phyloP scores from a whole-genome alignment of 1,140 invertebrate species.

The Druon quercuslanigerum region DNA sequence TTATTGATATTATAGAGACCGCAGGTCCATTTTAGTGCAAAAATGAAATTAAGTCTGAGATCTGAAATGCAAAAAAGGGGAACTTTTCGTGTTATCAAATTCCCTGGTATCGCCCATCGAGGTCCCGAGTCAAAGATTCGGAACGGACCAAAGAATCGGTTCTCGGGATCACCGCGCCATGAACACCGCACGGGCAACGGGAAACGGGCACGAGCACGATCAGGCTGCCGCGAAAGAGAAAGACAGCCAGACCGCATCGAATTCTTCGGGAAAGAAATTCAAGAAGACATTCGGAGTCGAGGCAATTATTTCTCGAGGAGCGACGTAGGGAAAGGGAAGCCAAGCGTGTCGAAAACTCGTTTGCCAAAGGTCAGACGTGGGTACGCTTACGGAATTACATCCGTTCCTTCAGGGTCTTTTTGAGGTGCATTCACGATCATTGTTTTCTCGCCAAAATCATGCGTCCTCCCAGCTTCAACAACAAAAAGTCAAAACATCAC shows the following conservation, averaged over 20 bases:
- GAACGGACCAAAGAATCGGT: not conserved
- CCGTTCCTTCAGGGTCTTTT: constrained; percentile 25
- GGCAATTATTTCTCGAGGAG: constrained; percentile 30
- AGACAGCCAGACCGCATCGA: constrained; percentile 19
- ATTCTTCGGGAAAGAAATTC: constrained; percentile 24
- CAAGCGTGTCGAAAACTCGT: constrained; percentile 31
- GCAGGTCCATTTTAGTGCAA: too few relatives aligned
- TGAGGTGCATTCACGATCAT: constrained; percentile 27
- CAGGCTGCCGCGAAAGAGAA: not conserved
- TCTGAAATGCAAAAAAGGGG: not conserved
- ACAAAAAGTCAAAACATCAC: constrained; percentile 13
- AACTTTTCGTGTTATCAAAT: not conserved
- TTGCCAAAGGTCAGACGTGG: constrained; percentile 30
- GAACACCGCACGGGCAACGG: not conserved
- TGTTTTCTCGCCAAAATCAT: constrained; percentile 28
- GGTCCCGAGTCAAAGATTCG: not conserved
- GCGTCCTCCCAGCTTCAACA: not conserved
- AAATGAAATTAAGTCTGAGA: too few relatives aligned
- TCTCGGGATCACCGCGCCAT: not conserved
- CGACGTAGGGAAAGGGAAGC: constrained; percentile 28
- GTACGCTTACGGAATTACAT: constrained; percentile 30
- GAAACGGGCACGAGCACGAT: not conserved
- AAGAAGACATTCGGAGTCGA: constrained; percentile 29
- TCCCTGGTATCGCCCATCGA: not conserved
- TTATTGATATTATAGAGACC: too few relatives aligned